Conservation (phyloP, 2,113 vertebrate species). For the Perca flavescens region DNA sequence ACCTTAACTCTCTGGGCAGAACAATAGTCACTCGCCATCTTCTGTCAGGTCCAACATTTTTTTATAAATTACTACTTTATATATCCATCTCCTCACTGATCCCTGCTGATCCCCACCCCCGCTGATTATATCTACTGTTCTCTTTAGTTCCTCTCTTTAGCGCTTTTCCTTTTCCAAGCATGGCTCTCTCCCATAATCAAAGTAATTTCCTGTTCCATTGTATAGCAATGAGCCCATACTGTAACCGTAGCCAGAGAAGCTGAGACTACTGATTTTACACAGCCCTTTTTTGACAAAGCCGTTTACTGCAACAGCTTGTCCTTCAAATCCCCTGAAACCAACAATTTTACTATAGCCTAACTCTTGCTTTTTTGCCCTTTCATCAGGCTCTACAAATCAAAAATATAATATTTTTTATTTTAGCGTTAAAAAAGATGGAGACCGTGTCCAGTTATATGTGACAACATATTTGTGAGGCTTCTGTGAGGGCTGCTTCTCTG, state of each 20-base stretch:
- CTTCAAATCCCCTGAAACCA: background rate
- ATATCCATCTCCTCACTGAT: background rate
- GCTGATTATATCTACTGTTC: constrained; percentile 38
- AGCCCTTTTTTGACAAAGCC: background rate
- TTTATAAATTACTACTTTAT: background rate
- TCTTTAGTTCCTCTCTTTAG: constrained; percentile 16
- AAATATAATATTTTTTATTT: background rate
- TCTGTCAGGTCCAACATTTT: constrained; percentile 1
- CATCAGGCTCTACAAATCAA: background rate
- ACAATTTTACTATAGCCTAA: background rate
- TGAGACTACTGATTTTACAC: background rate
- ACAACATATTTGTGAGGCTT: background rate
- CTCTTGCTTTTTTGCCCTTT: background rate
- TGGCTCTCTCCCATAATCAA: constrained; percentile 41
- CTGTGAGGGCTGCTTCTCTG: background rate
- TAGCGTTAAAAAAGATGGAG: background rate
- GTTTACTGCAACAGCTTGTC: background rate
- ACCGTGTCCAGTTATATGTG: background rate
- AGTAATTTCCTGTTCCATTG: constrained; percentile 66
- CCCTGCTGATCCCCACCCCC: background rate
- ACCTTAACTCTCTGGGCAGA: background rate
- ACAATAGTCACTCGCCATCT: background rate
- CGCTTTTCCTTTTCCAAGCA: constrained; percentile 48
- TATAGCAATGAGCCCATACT: constrained; percentile 12
- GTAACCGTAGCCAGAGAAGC: background rate